Evolutionary conservation across 2,888 invertebrate species (phyloP), one percentile per base, ranked within the genome.

Genomic region (Fragum sueziense): DNA sequence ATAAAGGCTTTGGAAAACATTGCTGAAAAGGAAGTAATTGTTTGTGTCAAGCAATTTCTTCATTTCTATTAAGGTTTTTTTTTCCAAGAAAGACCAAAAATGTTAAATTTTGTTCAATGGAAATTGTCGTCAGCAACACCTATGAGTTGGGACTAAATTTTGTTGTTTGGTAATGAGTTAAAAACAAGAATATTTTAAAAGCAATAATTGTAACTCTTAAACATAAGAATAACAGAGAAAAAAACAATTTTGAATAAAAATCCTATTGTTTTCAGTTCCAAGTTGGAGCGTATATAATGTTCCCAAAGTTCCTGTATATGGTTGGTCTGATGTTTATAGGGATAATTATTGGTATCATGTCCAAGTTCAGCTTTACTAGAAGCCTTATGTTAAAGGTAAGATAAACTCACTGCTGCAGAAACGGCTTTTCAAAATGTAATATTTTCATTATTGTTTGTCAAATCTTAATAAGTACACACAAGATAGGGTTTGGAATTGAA

Each of bases 271-370:
- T 74, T 22, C 65, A 93, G 92, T 86, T 95, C 9, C 97, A 98
- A 93, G 94, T 97, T 92, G 94, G 95, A 52, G 95, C 96, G 0
- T 98, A 98, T 92, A 84, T 96, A n/a, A 94, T 94, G 14, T 91
- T 95, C 22, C 79, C 89, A 11, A 95, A 95, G 0, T 90, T 96
- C 37, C 79, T 95, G 0, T 84, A 92, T 0, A 92, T 95, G 0
- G 20, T 96, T 0, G 54, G 94, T 0, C 89, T 95, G 0, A 90
- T 95, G 0, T 91, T 95, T 47, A 88, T 89, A 80, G 96, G 95
- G 0, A 85, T 94, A 0, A 76, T 97, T 9, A 95, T 97, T 91
- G 93, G 93, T 0, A 14, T 96, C 0, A 87, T 97, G 88, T 91
- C 95, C 0, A 95, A 95, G 87, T 96, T 95, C 90, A 91, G 94